Evolutionary conservation across 2,113 vertebrate species (phyloP), one percentile per base, ranked within the genome.

Genomic region (Forbesichthys papilliferus): DNA sequence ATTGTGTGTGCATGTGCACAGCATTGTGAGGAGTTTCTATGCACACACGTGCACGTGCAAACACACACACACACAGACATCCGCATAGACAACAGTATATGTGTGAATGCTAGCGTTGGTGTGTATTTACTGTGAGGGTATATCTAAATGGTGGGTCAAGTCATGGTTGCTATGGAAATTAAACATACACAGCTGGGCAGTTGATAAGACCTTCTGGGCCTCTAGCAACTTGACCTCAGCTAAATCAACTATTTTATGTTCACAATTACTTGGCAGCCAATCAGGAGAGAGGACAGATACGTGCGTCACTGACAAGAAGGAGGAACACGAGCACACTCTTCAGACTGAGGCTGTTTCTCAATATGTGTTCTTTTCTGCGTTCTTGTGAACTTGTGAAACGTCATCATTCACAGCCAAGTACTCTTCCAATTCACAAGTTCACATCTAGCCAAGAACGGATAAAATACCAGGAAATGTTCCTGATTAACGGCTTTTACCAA

Each of bases 101-200:
- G 9, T 9, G 66, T 51, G 27, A 60, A 20, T 4, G 69, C n/a
- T 1, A 18, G 54, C 10, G 54, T 20, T 10, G 13, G 18, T 54
- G 54, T 20, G n/a, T 55, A 16, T 12, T 51, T 67, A 61, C 78
- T 79, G 69, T 71, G 64, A 77, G 66, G 61, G 48, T 67, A 76
- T 60, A 71, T 71, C 62, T 64, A 84, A 78, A 75, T 78, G 87
- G 81, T 75, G 42, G 4, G 59, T 54, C 66, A 53, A 58, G 36
- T 69, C 77, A 76, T 65, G 46, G 82, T 85, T 83, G 76, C 80
- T 69, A 81, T 85, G 80, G 78, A 34, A 61, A 85, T 85, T 80
- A 83, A 84, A 84, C 79, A 73, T 77, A 80, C 85, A 84, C 73
- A 83, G 83, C 76, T 87, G 82, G 7, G 16, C 48, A 60, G 67